Conservation (phyloP, 2,888 invertebrate species). For the Aspidiotus rigidus region DNA sequence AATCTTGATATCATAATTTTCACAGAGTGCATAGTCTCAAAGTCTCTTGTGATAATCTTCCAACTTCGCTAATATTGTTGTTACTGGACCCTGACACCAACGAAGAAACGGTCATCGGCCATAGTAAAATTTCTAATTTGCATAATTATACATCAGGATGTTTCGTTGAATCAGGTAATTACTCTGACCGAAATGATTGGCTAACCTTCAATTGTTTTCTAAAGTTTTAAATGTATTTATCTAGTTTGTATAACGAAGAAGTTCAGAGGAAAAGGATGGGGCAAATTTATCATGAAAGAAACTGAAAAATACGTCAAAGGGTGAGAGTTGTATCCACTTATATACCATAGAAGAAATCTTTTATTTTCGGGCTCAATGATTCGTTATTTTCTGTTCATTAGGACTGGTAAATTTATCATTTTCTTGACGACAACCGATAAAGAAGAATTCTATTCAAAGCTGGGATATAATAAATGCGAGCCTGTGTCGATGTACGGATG, state of each 20-base stretch:
- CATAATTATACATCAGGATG: conserved; percentile 61
- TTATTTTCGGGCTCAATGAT: conserved; percentile 5
- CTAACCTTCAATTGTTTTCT: too few relatives aligned
- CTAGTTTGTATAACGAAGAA: conserved; percentile 50
- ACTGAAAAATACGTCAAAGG: conserved; percentile 60
- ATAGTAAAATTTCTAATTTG: conserved; percentile 67
- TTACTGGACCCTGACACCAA: conserved; percentile 43
- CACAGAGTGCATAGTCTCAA: conserved; percentile 58
- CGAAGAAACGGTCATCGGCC: conserved; percentile 55
- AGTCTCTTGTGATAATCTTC: conserved; percentile 64
- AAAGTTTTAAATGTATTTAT: conserved; percentile 43
- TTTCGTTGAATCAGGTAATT: conserved; percentile 61
- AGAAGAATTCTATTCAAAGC: conserved; percentile 41
- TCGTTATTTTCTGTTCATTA: conserved; percentile 35
- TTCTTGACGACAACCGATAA: conserved; percentile 42
- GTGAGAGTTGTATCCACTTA: conserved; percentile 42
- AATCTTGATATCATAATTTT: conserved; percentile 17
- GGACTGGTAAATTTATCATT: conserved; percentile 39
- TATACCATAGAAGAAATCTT: background rate
- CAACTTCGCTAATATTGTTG: conserved; percentile 42
- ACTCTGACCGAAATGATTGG: background rate
- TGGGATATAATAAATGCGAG: conserved; percentile 41
- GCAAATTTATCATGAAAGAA: conserved; percentile 62
- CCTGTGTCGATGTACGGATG: conserved; percentile 37
- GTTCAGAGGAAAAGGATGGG: conserved; percentile 65